A percentile compares a stretch with the other conserved stretches of the same genome.
phyloP scores from a whole-genome alignment of 2,888 invertebrate genomes.

The Drosophila melanosoma region DNA sequence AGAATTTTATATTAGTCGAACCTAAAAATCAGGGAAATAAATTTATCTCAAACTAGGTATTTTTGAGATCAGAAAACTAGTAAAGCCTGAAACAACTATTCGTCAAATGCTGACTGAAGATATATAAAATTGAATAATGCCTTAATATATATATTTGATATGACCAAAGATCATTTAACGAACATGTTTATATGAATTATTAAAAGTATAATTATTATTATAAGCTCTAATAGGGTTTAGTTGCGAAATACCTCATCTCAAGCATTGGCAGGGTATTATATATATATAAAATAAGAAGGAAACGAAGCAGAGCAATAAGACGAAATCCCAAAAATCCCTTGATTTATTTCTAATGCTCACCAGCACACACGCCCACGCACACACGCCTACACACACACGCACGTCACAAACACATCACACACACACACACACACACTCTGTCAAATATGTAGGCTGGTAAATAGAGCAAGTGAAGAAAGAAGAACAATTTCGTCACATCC shows the following conservation, averaged over 20 bases:
- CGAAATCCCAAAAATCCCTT: constrained; percentile 80
- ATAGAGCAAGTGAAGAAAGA: constrained; percentile 69
- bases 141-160: neutral
- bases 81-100: neutral
- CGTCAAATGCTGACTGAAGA: neutral
- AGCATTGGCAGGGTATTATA: constrained; percentile 6
- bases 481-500: constrained; percentile 60
- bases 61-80: neutral
- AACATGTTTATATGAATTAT: neutral
- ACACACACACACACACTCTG: constrained; percentile 4
- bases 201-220: neutral
- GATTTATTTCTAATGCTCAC: constrained; percentile 76
- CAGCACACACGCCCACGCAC: constrained; percentile 31
- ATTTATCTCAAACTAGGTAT: fast-evolving
- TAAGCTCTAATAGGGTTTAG: neutral
- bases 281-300: constrained; percentile 22
- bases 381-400: neutral
- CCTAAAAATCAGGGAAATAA: neutral
- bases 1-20: neutral
- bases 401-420: neutral
- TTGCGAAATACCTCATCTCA: neutral
- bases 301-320: constrained; percentile 55
- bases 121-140: neutral
- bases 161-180: neutral
- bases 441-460: constrained; percentile 56